Percentiles rank a stretch among this genome's conserved stretches.
These are phyloP conservation scores for Rhynchonycteris naso DNA, from an alignment of 2,797 vertebrate species.

Conservation along the genomic window DNA sequence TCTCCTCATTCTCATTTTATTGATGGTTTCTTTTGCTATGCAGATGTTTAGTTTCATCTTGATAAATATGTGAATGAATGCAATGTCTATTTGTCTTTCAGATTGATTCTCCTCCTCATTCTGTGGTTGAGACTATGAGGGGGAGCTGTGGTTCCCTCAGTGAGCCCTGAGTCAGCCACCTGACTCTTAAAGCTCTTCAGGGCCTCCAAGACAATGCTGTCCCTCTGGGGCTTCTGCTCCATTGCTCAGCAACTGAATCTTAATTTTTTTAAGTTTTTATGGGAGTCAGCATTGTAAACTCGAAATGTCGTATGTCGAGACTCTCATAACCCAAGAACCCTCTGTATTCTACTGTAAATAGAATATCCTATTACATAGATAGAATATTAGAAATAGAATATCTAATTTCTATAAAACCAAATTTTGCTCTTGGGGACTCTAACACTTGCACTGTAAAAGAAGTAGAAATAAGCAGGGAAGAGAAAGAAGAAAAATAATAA, in stretches of 20 bases:
- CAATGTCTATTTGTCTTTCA: background rate
- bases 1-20: background rate
- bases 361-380: too few species aligned
- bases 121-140: background rate
- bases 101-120: background rate
- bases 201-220: background rate
- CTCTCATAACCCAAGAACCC: too few species aligned
- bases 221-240: too few species aligned
- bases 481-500: constrained; percentile 23
- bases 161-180: background rate
- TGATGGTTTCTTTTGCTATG: background rate
- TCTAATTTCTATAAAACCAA: constrained; percentile 26
- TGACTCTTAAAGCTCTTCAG: background rate
- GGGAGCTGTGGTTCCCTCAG: background rate
- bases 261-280: too few species aligned
- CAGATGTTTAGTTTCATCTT: background rate
- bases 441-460: constrained; percentile 1
- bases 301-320: too few species aligned
- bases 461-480: background rate
- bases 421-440: background rate
- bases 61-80: background rate
- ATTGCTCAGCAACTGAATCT: too few species aligned
- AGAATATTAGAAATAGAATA: too few species aligned
- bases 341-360: too few species aligned
- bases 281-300: too few species aligned